Base-by-base conservation (phyloP, 2,888 invertebrate genomes). In the Eilema sororculum region DNA sequence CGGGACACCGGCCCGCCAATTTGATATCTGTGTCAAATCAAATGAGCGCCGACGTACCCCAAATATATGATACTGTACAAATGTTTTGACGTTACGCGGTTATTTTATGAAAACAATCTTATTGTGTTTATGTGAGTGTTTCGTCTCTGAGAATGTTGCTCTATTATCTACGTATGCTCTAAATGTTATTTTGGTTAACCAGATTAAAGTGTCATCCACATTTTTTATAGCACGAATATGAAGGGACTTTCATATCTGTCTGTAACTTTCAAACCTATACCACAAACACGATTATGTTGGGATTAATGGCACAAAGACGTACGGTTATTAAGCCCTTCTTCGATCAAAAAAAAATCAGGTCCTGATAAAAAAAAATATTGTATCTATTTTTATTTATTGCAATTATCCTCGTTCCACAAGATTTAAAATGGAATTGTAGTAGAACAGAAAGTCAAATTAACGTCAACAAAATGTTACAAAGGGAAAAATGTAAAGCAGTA, bases 1-100 rank as follows among this genome's bases (percentile, higher is more conserved):
- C 79, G 87, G 88, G 89, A 88, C 89, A 90, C 85, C 82, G 87
- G 87, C 81, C 88, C 89, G 85, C 89, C 89, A 91, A 91, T 91
- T 91, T 90, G 89, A 91, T 93, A 91, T 91, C 90, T 91, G 87
- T 82, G 82, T 82, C 80, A 80, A 82, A 82, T 82, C 77, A 82
- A 82, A 82, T 82, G 77, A 82, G 71, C 67, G 84, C 81, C 86
- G 72, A 76, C 78, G 76, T 76, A 80, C 76, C 75, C 81, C 75
- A 82, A 82, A 83, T 84, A 78, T 81, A 82, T 83, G 78, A 84
- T 77, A 72, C 66, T 68, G 64, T 75, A 72, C 73, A 76, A 75
- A 76, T 74, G 72, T 77, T 80, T 71, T 65, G 68, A 67, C 69
- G 67, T 75, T 69, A 74, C 71, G 66, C 68, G 68, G 75, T 75